A percentile compares a stretch with the other conserved stretches of the same genome.
Conservation (phyloP, 2,888 invertebrate species). For the Chrysodeixis includens region DNA sequence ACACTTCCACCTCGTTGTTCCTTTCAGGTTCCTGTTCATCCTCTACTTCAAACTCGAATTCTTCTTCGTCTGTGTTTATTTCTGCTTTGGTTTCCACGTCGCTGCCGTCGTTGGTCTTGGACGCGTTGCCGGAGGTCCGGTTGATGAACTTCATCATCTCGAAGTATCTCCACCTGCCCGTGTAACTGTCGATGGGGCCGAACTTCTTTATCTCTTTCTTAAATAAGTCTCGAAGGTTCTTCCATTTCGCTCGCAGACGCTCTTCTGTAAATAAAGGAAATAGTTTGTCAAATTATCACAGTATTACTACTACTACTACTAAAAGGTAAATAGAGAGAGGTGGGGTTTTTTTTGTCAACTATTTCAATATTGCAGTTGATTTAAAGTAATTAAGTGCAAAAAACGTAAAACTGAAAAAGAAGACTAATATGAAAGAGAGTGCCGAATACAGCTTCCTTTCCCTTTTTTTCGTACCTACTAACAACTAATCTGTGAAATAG, state of each 20-base stretch:
- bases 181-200: conserved; percentile 56
- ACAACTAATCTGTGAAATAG: too few species aligned
- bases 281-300: neutral
- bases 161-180: conserved; percentile 70
- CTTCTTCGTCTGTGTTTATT: conserved; percentile 27
- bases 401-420: too few species aligned
- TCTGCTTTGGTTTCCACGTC: conserved; percentile 34
- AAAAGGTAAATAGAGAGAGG: too few species aligned
- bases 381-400: too few species aligned
- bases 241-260: conserved; percentile 71
- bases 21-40: conserved; percentile 19
- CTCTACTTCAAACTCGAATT: conserved; percentile 33
- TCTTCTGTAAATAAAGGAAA: conserved; percentile 62
- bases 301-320: neutral
- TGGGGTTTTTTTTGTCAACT: too few species aligned
- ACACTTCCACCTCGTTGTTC: conserved; percentile 40
- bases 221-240: conserved; percentile 71
- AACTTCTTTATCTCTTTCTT: conserved; percentile 63
- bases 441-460: too few species aligned
- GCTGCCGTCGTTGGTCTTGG: conserved; percentile 24
- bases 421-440: too few species aligned
- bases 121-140: neutral
- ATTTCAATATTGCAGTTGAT: too few species aligned
- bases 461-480: too few species aligned
- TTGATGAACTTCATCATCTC: conserved; percentile 62